A percentile compares a stretch with the other conserved stretches of the same genome.
Evolutionary conservation across 2,797 vertebrate genomes (phyloP).

Genomic region (Cichlasoma orientale): DNA sequence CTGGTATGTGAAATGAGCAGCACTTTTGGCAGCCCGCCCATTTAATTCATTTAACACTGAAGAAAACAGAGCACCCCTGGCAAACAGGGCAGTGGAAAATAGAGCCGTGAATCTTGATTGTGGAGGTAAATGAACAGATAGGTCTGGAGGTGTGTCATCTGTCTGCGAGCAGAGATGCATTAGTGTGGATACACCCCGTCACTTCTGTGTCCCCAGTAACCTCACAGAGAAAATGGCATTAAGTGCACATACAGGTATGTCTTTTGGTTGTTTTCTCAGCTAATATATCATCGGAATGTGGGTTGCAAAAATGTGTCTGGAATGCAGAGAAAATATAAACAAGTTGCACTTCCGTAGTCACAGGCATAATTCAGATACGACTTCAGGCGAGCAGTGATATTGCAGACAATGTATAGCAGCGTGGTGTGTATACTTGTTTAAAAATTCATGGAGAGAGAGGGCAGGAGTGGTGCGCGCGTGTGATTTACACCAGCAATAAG

Average conservation of each 20-base stretch:
- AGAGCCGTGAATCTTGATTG: conserved; percentile 78
- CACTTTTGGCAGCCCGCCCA: conserved; percentile 67
- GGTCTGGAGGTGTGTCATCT: conserved; percentile 75
- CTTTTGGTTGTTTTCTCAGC: conserved; percentile 13
- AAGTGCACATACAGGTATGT: neutral
- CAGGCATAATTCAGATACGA: conserved; percentile 35
- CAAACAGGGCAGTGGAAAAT: conserved; percentile 64
- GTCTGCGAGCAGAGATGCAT: conserved; percentile 66
- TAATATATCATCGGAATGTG: neutral
- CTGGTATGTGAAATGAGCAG: conserved; percentile 41
- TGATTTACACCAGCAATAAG: conserved; percentile 77
- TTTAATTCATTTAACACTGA: conserved; percentile 82
- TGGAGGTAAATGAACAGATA: conserved; percentile 71
- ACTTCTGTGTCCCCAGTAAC: conserved; percentile 48
- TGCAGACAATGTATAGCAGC: conserved; percentile 18
- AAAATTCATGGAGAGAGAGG: conserved; percentile 67
- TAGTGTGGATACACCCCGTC: conserved; percentile 55
- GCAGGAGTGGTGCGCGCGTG: conserved; percentile 39
- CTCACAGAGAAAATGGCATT: conserved; percentile 22
- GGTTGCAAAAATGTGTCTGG: neutral
- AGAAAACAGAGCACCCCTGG: conserved; percentile 71
- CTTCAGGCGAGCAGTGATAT: conserved; percentile 40
- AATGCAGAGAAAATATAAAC: neutral
- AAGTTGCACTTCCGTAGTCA: conserved; percentile 27
- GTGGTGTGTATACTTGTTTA: conserved; percentile 60